Percentiles rank a stretch among this genome's conserved stretches.
Conservation (phyloP, 1,140 invertebrate genomes). For the Halictus rubicundus region DNA sequence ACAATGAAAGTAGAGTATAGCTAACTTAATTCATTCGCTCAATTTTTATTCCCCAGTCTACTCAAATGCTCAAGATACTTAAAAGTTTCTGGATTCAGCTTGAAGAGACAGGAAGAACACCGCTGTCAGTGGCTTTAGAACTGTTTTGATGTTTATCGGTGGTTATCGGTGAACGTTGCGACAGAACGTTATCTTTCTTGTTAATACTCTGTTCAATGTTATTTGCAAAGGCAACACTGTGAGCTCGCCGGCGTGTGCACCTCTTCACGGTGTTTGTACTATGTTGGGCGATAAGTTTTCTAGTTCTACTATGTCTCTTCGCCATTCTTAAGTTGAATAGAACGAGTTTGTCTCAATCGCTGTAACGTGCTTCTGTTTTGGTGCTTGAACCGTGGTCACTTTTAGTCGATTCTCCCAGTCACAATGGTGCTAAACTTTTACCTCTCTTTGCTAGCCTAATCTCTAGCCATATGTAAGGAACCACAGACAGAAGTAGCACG, state of each 20-base stretch:
- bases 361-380: constrained; percentile 51
- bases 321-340: constrained; percentile 65
- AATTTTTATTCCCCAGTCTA: neutral
- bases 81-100: neutral
- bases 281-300: neutral
- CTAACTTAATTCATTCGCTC: neutral
- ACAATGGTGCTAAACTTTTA: constrained; percentile 73
- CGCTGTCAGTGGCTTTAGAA: neutral
- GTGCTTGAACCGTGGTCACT: constrained; percentile 46
- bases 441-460: constrained; percentile 71
- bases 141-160: constrained; percentile 17
- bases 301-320: constrained; percentile 32
- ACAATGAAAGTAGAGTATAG: neutral
- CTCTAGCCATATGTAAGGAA: constrained; percentile 78
- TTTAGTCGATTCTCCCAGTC: constrained; percentile 61
- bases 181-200: neutral
- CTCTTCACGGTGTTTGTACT: constrained; percentile 10
- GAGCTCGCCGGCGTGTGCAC: constrained; percentile 44
- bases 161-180: constrained; percentile 25
- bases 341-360: constrained; percentile 74
- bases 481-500: constrained; percentile 74
- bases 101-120: constrained; percentile 39
- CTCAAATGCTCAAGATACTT: neutral
- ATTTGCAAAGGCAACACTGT: constrained; percentile 58
- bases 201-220: constrained; percentile 33